Evolutionary conservation across 2,888 invertebrate species (phyloP), one percentile per base, ranked within the genome.

Genomic region (Lepidochitona cinerea): DNA sequence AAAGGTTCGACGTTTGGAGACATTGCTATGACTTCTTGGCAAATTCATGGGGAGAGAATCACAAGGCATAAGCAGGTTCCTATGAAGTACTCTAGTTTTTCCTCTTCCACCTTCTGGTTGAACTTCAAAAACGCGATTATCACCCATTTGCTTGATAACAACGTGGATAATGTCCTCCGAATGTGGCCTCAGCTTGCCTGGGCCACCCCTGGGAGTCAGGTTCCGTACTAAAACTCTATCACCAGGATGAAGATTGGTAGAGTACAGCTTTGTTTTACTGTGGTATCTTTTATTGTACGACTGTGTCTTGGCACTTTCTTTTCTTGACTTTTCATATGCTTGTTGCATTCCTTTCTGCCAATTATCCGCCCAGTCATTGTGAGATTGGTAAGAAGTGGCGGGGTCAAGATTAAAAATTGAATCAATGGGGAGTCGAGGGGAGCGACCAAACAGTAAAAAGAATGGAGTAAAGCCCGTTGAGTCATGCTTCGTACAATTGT

Each of bases 61-160:
- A 36, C 66, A 73, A 9, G 49, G 65, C 29, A 73, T 68, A 7
- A 52, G 37, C 65, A 71, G 26, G 35, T 74, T 71, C 12, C 71
- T 53, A 37, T 71, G 68, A 9, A 74, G 37, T 4, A 36, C 66
- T n/a, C 66, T 36, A 14, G 33, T 66, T 14, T 36, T 18, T 33
- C 65, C 71, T 29, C 33, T 64, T 32, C 69, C 72, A 37, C 23
- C 23, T 64, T 68, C 70, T 18, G 26, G 32, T 53, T 52, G 14
- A 6, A 72, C 75, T 26, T 64, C 32, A 53, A 37, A 72, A 36
- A 75, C 75, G 33, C 69, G 75, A 54, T 68, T 75, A 36, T 75
- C 75, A 23, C 35, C 32, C 32, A 52, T 59, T 12, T 64, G 71
- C 9, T 33, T 33, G 23, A 41, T 6, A 3, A 75, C 68, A 37